These are phyloP conservation scores for Drosophila suboccidentalis DNA, from an alignment of 2,888 invertebrate genomes.

Conservation along the genomic window DNA sequence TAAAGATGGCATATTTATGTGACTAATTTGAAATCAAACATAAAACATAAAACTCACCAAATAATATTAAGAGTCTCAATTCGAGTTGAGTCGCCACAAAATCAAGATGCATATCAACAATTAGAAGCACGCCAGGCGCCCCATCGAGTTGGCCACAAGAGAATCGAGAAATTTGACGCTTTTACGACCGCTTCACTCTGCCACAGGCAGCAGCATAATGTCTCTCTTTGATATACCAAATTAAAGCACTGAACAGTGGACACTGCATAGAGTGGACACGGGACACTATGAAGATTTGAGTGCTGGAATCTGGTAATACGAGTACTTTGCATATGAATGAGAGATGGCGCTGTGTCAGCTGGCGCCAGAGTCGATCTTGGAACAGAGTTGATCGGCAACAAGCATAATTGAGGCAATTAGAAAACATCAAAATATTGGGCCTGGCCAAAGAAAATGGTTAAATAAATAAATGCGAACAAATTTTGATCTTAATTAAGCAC, in stretches of 20 bases:
- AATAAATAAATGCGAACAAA: constrained; percentile 71
- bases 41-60: constrained; percentile 81
- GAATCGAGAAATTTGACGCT: constrained; percentile 81
- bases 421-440: constrained; percentile 79
- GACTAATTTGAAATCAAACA: constrained; percentile 80
- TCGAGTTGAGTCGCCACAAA: constrained; percentile 49
- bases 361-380: constrained; percentile 52
- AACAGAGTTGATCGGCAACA: constrained; percentile 15
- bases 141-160: constrained; percentile 42
- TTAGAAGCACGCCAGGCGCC: constrained; percentile 59
- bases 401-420: constrained; percentile 80
- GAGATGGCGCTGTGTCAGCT: constrained; percentile 50
- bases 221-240: constrained; percentile 80
- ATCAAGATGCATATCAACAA: constrained; percentile 67
- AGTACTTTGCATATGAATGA: constrained; percentile 78
- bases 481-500: constrained; percentile 78
- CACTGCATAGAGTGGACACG: constrained; percentile 27
- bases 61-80: constrained; percentile 79
- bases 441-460: constrained; percentile 64
- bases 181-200: constrained; percentile 64
- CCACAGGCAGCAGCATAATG: constrained; percentile 69
- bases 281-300: constrained; percentile 14
- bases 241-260: constrained; percentile 72
- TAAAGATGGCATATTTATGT: constrained; percentile 79
- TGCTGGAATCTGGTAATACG: constrained; percentile 42